These are phyloP conservation scores for Hypothenemus hampei DNA, from an alignment of 1,140 invertebrate genomes.

Conservation along the genomic window DNA sequence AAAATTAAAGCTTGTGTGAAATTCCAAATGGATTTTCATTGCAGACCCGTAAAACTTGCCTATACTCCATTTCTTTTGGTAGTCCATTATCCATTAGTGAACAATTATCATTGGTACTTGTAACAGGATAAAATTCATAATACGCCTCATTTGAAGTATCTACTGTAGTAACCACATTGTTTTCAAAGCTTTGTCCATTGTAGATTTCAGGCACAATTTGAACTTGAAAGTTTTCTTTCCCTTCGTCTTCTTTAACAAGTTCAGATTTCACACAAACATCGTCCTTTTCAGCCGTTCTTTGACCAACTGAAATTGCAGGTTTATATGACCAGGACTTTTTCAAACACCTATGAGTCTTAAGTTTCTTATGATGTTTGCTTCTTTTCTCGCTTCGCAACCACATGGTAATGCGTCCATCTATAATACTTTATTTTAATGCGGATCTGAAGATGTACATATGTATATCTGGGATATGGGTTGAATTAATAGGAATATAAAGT, in stretches of 20 bases:
- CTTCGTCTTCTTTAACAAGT: conserved; percentile 28
- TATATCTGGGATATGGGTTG: background rate
- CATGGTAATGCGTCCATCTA: conserved; percentile 33
- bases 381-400: conserved; percentile 42
- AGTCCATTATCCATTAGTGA: conserved; percentile 30
- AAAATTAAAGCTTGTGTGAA: conserved; percentile 1
- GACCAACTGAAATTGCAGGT: conserved; percentile 7
- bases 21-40: background rate
- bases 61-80: conserved; percentile 44
- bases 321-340: conserved; percentile 29
- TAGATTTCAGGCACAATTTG: conserved; percentile 41
- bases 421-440: background rate
- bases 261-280: background rate
- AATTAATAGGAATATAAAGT: background rate
- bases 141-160: conserved; percentile 20
- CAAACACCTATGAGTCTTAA: conserved; percentile 17
- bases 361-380: conserved; percentile 21
- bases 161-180: conserved; percentile 16
- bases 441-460: background rate
- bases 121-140: conserved; percentile 27
- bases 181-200: conserved; percentile 25
- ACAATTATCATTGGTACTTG: conserved; percentile 7
- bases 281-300: conserved; percentile 5
- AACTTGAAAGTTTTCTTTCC: conserved; percentile 40
- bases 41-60: conserved; percentile 17